Conservation (phyloP, 2,888 invertebrate genomes). For the Troides oblongomaculatus region DNA sequence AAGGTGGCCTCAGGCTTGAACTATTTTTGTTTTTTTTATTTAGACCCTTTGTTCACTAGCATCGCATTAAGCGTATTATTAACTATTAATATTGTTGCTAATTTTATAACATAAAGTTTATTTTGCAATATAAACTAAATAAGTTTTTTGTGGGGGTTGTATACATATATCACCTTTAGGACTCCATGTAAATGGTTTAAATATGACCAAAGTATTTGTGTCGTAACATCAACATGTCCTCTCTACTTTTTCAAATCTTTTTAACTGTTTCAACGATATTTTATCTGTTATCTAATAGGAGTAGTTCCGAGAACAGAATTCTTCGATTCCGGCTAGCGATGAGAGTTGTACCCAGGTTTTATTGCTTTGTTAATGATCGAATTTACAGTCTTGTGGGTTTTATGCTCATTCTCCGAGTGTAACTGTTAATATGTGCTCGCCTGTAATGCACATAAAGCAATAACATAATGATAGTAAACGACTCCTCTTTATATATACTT, state of each 20-base stretch:
- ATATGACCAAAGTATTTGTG: slow-evolving; percentile 6
- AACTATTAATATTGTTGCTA: no score
- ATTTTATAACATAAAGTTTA: no score
- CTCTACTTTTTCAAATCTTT: slow-evolving; percentile 14
- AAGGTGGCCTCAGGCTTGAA: neutral
- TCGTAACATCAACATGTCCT: slow-evolving; percentile 16
- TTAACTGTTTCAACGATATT: slow-evolving; percentile 45
- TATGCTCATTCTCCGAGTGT: slow-evolving; percentile 35
- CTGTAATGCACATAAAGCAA: slow-evolving; percentile 21
- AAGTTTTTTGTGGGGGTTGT: no score
- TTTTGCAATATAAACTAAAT: no score
- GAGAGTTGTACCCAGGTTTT: slow-evolving; percentile 54
- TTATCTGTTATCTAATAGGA: slow-evolving; percentile 72
- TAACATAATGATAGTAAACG: slow-evolving; percentile 15
- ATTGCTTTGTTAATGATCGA: slow-evolving; percentile 60
- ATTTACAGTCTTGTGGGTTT: slow-evolving; percentile 52
- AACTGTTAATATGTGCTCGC: slow-evolving; percentile 21
- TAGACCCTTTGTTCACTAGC: no score
- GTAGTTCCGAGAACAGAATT: slow-evolving; percentile 63
- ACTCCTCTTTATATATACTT: no score
- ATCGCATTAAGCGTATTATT: no score
- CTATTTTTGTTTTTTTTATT: no score
- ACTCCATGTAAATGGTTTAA: slow-evolving; percentile 9
- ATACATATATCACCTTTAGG: neutral
- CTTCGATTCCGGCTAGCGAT: slow-evolving; percentile 55